phyloP scores from a whole-genome alignment of 2,113 vertebrate species.

The Chaetodon auriga region DNA sequence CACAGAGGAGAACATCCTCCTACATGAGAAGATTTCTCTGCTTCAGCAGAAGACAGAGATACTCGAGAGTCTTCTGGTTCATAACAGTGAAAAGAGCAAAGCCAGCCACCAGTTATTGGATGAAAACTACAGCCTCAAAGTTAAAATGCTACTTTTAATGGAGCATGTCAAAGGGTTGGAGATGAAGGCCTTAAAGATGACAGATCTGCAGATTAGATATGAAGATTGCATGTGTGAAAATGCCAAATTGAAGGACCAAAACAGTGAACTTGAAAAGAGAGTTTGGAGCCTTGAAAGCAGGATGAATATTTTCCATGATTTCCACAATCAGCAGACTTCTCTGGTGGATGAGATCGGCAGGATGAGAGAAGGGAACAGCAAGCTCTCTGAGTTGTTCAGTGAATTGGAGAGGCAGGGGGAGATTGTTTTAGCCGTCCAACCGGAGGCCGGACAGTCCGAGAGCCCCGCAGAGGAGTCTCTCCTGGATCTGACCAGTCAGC shows the following conservation, averaged over 20 bases:
- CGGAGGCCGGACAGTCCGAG: neutral
- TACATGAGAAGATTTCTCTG: constrained; percentile 77
- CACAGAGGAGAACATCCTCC: constrained; percentile 80
- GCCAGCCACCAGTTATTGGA: constrained; percentile 64
- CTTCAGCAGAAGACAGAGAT: constrained; percentile 80
- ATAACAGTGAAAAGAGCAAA: constrained; percentile 64
- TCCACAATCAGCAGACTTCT: constrained; percentile 35
- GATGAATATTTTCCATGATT: constrained; percentile 38
- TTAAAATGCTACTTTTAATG: constrained; percentile 66
- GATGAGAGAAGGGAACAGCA: constrained; percentile 66
- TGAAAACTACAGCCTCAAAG: constrained; percentile 79
- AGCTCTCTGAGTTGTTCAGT: constrained; percentile 48
- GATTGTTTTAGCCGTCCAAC: neutral
- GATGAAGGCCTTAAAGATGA: constrained; percentile 41
- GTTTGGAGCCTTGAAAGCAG: constrained; percentile 69
- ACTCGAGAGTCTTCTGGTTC: constrained; percentile 72
- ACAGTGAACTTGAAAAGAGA: constrained; percentile 59
- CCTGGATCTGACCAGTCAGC: constrained; percentile 60
- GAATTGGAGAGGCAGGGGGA: constrained; percentile 59
- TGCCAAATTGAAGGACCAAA: constrained; percentile 64
- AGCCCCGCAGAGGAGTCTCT: constrained; percentile 47
- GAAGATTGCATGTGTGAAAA: constrained; percentile 77
- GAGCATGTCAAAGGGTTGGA: constrained; percentile 74
- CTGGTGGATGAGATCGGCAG: constrained; percentile 59
- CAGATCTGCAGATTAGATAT: constrained; percentile 45